Evolutionary conservation across 2,888 invertebrate genomes (phyloP), one percentile per base, ranked within the genome.

Genomic region (Athalia circularis): DNA sequence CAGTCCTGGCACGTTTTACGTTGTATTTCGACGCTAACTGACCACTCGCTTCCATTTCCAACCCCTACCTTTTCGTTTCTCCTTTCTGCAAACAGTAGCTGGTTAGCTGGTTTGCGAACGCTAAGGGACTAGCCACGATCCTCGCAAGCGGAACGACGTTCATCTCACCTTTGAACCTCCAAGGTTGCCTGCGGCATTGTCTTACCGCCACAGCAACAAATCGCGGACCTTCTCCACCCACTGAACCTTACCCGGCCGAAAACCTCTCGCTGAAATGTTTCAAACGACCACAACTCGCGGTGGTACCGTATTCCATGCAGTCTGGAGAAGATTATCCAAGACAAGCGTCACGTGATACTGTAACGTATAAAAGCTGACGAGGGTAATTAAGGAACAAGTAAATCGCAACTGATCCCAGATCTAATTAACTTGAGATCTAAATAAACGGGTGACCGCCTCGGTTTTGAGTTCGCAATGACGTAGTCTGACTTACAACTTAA

Each of bases 361-460:
- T n/a, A 9, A 54, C 54, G 54, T 29, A 29, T 29, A 29, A 29
- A 29, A 29, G 29, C 29, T 29, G 75, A 43, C 50, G 29, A 54
- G 57, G 50, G 48, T 62, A 62, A 64, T 75, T 75, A 50, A 50
- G 62, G 43, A 62, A 13, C 29, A 13, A n/a, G 72, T n/a, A 59
- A 45, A 72, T 72, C 59, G 47, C 61, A 47, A 59, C 50, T 75
- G 75, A 61, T 75, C 75, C 75, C 29, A 50, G 62, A 75, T 62
- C 62, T 75, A 62, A 75, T 75, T 75, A 75, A 75, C 29, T 50
- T 48, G 45, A 75, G 75, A 75, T 75, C 64, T 62, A 75, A 70
- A 74, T 61, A 74, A 75, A 75, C 52, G 50, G 52, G 54, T 59
- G 75, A 62, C 48, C 29, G 29, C 9, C 50, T 47, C 59, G 72